Evolutionary conservation across 2,113 vertebrate genomes (phyloP), one percentile per base, ranked within the genome.

Genomic region (Prunella himalayana): DNA sequence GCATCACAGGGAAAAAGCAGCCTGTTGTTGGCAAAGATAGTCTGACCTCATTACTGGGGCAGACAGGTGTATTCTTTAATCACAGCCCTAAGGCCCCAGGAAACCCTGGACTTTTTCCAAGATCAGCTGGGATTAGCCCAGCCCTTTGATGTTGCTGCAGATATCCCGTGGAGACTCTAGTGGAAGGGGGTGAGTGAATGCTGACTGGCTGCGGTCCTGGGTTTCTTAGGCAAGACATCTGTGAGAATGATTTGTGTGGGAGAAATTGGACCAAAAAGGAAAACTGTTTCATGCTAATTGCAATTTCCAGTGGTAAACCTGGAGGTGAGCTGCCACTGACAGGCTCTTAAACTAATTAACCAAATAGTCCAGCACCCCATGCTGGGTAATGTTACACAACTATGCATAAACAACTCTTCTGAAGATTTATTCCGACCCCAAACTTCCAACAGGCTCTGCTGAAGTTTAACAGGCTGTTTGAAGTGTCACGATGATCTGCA

Each of bases 331-430:
- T 81, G 70, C 76, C 59, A n/a, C 73, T 96, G 90, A 86, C 65
- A 86, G 91, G 59, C 54, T 91, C 77, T 95, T 95, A 82, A 91
- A 97, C 93, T 96, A 97, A 97, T 96, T 97, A 96, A 96, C 68
- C 79, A 86, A 95, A 80, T 28, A 88, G 94, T 92, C 91, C 92
- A 77, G 86, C 82, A 56, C 94, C 89, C 50, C 95, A 86, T 90
- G 86, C 95, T 97, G 95, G 73, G 93, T 89, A 64, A 84, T 69
- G 78, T 96, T 97, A 94, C 83, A 83, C 82, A 97, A 90, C 93
- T 95, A 54, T 77, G 82, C 70, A 92, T 86, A 97, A 97, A 97
- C 94, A 96, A 85, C 94, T 90, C 35, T 60, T 90, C 75, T 68
- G 92, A 96, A 95, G 59, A 51, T 65, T 82, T 95, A 82, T 57